Evolutionary conservation across 2,113 vertebrate genomes (phyloP).

Genomic region (Lophochroa leadbeateri): DNA sequence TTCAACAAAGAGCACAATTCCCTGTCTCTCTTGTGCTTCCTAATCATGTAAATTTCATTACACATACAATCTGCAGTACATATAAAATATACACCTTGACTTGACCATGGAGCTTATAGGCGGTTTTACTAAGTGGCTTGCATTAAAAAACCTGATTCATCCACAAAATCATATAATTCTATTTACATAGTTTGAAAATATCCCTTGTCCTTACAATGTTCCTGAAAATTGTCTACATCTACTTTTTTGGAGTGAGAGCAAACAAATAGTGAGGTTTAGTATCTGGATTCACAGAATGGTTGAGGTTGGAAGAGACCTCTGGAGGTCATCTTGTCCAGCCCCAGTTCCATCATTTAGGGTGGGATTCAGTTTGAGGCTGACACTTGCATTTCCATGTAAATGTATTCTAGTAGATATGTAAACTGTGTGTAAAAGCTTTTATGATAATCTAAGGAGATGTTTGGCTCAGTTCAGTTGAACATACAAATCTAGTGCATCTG

Average conservation of each 20-base stretch:
- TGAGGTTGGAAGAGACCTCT: neutral
- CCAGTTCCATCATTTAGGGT: neutral
- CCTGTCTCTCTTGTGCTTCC: neutral
- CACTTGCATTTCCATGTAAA: neutral
- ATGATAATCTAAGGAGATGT: neutral
- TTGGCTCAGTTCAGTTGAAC: neutral
- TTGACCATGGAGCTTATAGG: neutral
- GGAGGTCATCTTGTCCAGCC: neutral
- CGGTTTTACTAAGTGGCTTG: neutral
- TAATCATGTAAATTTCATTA: constrained; percentile 14
- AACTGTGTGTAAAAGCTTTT: neutral
- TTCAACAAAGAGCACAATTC: neutral
- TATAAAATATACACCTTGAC: neutral
- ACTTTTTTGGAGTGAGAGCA: neutral
- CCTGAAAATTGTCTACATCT: neutral
- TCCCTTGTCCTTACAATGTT: neutral
- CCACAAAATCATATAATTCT: neutral
- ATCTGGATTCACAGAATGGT: neutral
- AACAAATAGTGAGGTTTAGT: neutral
- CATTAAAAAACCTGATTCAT: neutral
- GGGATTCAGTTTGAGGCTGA: neutral
- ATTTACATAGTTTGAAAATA: neutral
- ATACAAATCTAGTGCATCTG: neutral
- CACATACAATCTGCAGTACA: neutral
- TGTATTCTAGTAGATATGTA: neutral